These are phyloP conservation scores for Tenthredo scrophulariae DNA, from an alignment of 2,888 invertebrate genomes.

Conservation along the genomic window DNA sequence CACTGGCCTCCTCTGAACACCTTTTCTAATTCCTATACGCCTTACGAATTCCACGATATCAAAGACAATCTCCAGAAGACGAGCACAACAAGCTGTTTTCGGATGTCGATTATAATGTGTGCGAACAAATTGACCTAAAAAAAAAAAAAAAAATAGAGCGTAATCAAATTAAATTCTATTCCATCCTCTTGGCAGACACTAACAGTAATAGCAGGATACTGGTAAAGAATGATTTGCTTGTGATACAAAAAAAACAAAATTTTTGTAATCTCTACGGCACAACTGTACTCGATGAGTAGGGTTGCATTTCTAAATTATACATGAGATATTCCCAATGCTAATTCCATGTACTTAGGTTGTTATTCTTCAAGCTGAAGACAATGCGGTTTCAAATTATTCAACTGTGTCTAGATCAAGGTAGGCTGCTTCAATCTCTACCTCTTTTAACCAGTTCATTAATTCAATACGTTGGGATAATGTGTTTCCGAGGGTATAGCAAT, in stretches of 20 bases:
- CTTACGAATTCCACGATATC: neutral
- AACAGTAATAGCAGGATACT: neutral
- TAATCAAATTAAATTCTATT: neutral
- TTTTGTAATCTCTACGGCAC: too few species aligned
- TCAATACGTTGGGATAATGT: neutral
- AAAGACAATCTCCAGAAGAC: too few species aligned
- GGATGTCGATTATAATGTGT: too few species aligned
- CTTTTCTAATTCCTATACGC: neutral
- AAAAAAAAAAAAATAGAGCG: neutral
- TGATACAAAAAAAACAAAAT: too few species aligned
- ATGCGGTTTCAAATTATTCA: neutral
- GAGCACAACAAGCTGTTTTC: too few species aligned
- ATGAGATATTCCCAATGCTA: neutral
- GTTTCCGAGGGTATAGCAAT: neutral
- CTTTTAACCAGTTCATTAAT: neutral
- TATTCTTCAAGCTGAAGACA: neutral
- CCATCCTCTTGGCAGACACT: neutral
- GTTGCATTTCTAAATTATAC: neutral
- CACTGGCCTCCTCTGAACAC: neutral
- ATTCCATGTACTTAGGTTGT: neutral
- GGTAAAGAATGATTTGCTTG: neutral
- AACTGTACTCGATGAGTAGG: neutral
- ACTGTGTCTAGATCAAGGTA: neutral
- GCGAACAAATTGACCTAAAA: neutral
- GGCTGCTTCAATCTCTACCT: neutral